Evolutionary conservation across 2,113 vertebrate genomes (phyloP).

Genomic region (Apteryx mantelli): DNA sequence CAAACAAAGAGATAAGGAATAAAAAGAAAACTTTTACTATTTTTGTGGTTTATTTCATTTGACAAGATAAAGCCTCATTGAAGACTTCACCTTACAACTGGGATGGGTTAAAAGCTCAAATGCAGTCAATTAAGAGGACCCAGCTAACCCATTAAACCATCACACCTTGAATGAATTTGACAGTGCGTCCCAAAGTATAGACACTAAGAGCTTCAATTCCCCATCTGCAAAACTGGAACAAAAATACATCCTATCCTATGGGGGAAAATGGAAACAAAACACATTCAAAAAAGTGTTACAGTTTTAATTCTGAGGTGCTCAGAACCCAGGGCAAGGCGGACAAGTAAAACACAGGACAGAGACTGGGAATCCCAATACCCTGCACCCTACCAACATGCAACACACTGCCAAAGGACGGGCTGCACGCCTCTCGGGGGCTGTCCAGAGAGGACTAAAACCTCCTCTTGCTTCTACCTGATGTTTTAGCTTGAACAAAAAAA

Average conservation of each 20-base stretch:
- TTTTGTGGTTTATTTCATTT: no score
- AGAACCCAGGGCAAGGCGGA: background rate
- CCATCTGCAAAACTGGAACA: background rate
- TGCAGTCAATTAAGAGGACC: no score
- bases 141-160: no score
- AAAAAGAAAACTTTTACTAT: background rate
- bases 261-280: background rate
- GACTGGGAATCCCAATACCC: background rate
- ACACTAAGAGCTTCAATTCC: background rate
- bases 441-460: background rate
- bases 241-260: background rate
- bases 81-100: no score
- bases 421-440: background rate
- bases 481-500: background rate
- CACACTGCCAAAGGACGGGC: background rate
- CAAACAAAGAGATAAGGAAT: background rate
- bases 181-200: no score
- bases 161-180: no score
- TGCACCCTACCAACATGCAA: background rate
- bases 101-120: no score
- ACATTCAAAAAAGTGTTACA: background rate
- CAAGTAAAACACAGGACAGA: background rate
- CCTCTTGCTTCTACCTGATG: background rate
- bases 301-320: no score
- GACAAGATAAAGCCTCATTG: no score